Percentiles rank a stretch among this genome's conserved stretches.
phyloP scores from a whole-genome alignment of 2,888 invertebrate species.

The Bedellia somnulentella region DNA sequence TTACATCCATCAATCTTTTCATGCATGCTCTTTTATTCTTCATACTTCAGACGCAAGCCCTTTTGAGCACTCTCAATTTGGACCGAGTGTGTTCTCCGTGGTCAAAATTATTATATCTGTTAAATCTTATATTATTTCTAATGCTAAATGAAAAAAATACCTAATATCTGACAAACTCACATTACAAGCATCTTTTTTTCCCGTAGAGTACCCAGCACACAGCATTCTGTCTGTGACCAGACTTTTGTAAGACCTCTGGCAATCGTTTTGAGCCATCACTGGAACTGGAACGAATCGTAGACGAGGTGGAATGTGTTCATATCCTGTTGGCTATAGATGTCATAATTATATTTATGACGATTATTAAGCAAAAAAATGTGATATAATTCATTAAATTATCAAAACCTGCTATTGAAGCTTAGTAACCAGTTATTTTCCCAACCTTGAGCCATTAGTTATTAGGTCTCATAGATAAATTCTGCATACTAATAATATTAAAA shows the following conservation, averaged over 20 bases:
- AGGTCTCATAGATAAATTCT: background rate
- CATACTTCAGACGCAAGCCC: no score
- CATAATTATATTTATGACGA: background rate
- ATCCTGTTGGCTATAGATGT: slow-evolving; percentile 27
- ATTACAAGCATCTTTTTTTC: slow-evolving; percentile 49
- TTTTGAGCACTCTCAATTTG: no score
- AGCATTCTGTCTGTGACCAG: slow-evolving; percentile 44
- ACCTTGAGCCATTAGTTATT: background rate
- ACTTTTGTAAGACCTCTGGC: slow-evolving; percentile 43
- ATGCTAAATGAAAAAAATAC: background rate
- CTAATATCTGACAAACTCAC: slow-evolving; percentile 19
- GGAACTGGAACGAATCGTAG: slow-evolving; percentile 49
- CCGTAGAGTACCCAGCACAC: slow-evolving; percentile 47
- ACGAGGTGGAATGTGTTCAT: slow-evolving; percentile 39
- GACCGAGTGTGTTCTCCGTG: no score
- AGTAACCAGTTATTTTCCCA: background rate
- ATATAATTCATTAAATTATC: no score
- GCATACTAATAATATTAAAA: background rate
- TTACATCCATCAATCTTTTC: no score
- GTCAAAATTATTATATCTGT: no score
- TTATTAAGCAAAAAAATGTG: background rate
- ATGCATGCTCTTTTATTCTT: no score
- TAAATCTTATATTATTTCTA: background rate
- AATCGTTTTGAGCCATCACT: slow-evolving; percentile 29
- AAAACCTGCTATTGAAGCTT: no score